Conservation (phyloP, 2,888 invertebrate species). For the Conomelus anceps region DNA sequence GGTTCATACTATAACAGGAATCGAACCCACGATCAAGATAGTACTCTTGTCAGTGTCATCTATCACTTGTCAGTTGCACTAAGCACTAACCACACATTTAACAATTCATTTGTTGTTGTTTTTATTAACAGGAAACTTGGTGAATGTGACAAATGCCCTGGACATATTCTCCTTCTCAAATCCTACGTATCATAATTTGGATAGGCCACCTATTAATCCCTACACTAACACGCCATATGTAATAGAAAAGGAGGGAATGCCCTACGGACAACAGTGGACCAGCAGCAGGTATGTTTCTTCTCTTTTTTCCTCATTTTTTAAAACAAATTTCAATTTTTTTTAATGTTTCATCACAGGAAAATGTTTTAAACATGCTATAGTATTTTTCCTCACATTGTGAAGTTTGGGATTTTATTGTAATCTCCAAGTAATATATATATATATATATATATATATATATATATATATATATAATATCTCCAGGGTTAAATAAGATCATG, state of each 20-base stretch:
- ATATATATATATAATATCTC: too few species aligned
- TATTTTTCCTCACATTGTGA: too few species aligned
- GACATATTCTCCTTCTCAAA: constrained; percentile 17
- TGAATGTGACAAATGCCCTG: constrained; percentile 7
- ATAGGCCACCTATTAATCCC: constrained; percentile 20
- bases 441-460: too few species aligned
- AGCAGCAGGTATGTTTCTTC: background rate
- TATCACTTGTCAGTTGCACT: background rate
- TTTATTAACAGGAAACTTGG: constrained; percentile 10
- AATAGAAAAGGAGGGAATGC: background rate
- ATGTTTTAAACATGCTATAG: too few species aligned
- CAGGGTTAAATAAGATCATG: too few species aligned
- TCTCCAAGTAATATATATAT: too few species aligned
- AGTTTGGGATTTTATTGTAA: too few species aligned
- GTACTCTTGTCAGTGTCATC: background rate
- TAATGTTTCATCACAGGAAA: too few species aligned
- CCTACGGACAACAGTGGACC: background rate
- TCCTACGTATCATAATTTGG: constrained; percentile 23
- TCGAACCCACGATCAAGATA: background rate
- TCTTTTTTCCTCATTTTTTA: background rate
- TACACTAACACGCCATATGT: constrained; percentile 17
- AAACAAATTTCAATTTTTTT: background rate
- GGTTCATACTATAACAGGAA: background rate
- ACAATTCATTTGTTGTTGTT: background rate
- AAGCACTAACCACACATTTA: background rate